Evolutionary conservation across 2,888 invertebrate genomes (phyloP).

Genomic region (Ypsolopha sequella): DNA sequence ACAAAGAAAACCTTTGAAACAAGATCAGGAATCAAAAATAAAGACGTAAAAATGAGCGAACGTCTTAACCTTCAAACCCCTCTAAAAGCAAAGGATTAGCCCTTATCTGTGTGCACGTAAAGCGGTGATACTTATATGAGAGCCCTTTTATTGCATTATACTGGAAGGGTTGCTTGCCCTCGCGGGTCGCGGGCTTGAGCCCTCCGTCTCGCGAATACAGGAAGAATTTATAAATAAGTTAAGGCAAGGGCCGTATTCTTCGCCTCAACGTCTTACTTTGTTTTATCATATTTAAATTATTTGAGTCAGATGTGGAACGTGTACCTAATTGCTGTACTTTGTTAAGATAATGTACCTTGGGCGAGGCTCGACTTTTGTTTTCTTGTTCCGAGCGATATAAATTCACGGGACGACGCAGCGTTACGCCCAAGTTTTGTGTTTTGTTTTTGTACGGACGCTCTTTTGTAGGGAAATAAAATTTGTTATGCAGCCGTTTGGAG

Average conservation of each 20-base stretch:
- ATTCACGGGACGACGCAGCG: slow-evolving; percentile 50
- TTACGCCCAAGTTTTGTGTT: slow-evolving; percentile 59
- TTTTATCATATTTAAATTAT: slow-evolving; percentile 72
- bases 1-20: no score
- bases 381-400: slow-evolving; percentile 65
- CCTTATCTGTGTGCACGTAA: slow-evolving; percentile 57
- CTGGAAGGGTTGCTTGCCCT: slow-evolving; percentile 48
- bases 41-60: slow-evolving; percentile 33
- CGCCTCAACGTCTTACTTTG: slow-evolving; percentile 57
- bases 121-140: slow-evolving; percentile 67
- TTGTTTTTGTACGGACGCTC: slow-evolving; percentile 61
- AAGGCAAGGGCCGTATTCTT: slow-evolving; percentile 53
- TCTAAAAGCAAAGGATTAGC: slow-evolving; percentile 53
- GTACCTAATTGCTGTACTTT: slow-evolving; percentile 71
- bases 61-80: slow-evolving; percentile 8
- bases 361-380: slow-evolving; percentile 69
- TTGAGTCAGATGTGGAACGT: slow-evolving; percentile 71
- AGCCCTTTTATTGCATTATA: slow-evolving; percentile 68
- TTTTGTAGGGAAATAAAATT: slow-evolving; percentile 49
- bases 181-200: slow-evolving; percentile 16
- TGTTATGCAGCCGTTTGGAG: slow-evolving; percentile 48
- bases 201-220: slow-evolving; percentile 30
- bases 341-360: slow-evolving; percentile 71
- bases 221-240: slow-evolving; percentile 70
- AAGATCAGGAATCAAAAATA: no score